Conservation (phyloP, 2,797 vertebrate genomes). For the Argya squamiceps region DNA sequence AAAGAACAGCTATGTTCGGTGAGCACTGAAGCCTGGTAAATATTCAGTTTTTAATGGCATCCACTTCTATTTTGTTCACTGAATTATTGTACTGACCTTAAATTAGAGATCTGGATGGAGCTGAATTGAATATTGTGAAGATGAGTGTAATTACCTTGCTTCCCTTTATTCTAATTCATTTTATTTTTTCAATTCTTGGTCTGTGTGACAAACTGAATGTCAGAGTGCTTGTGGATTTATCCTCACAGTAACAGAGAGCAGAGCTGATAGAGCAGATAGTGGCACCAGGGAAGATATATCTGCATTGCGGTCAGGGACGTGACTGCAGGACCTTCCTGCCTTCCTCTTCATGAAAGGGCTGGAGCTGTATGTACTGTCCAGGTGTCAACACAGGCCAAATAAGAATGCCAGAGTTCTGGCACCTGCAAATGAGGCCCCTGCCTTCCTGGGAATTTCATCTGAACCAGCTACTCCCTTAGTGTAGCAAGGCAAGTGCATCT, state of each 20-base stretch:
- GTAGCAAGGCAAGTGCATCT: neutral
- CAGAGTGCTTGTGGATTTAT: slow-evolving; percentile 9
- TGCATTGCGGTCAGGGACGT: neutral
- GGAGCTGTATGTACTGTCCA: neutral
- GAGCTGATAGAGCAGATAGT: neutral
- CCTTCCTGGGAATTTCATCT: neutral
- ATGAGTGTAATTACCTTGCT: slow-evolving; percentile 46
- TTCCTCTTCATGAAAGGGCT: neutral
- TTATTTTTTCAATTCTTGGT: slow-evolving; percentile 38
- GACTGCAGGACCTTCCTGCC: neutral
- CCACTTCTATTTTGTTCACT: slow-evolving; percentile 53
- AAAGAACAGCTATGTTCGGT: slow-evolving; percentile 3
- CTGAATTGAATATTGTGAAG: slow-evolving; percentile 50
- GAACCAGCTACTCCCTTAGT: neutral
- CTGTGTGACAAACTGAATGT: slow-evolving; percentile 12
- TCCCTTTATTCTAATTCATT: slow-evolving; percentile 39
- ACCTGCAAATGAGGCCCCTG: neutral
- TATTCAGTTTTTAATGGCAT: slow-evolving; percentile 57
- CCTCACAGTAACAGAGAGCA: neutral
- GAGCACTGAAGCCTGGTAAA: slow-evolving; percentile 42
- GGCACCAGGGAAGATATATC: neutral
- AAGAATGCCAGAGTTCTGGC: neutral
- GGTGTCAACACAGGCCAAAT: neutral
- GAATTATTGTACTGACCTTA: slow-evolving; percentile 63
- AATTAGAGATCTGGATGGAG: slow-evolving; percentile 62